These are phyloP conservation scores for Keiferia lycopersicella DNA, from an alignment of 2,888 invertebrate species.

Conservation along the genomic window DNA sequence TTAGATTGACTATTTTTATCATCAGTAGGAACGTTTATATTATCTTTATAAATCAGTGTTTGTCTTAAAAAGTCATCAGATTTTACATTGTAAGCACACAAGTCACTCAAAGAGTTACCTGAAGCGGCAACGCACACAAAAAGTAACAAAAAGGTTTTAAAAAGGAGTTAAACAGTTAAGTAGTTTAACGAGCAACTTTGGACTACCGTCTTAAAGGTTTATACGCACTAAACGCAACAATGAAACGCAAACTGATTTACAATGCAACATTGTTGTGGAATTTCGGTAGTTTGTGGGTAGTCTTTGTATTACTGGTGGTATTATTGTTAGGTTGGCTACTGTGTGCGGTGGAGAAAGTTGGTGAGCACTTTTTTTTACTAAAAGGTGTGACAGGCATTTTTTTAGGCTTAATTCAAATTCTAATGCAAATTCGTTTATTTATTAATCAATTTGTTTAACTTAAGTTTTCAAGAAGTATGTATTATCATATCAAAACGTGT, in stretches of 20 bases:
- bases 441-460: too few relatives aligned
- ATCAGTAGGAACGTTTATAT: too few relatives aligned
- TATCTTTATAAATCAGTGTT: too few relatives aligned
- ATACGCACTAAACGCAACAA: constrained; percentile 40
- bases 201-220: constrained; percentile 47
- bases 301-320: neutral
- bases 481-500: too few relatives aligned
- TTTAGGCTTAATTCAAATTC: too few relatives aligned
- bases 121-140: neutral
- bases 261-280: constrained; percentile 8
- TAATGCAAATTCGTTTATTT: too few relatives aligned
- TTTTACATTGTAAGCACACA: neutral
- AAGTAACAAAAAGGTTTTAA: neutral
- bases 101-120: neutral
- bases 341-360: neutral
- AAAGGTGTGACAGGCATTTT: too few relatives aligned
- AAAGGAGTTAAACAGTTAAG: constrained; percentile 24
- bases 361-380: neutral
- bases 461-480: too few relatives aligned
- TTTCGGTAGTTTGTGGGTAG: constrained; percentile 10
- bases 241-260: constrained; percentile 10
- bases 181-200: constrained; percentile 43
- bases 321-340: neutral
- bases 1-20: too few relatives aligned
- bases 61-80: neutral